Evolutionary conservation across 2,797 vertebrate species (phyloP).

Genomic region (Philypnodon macrostomus): DNA sequence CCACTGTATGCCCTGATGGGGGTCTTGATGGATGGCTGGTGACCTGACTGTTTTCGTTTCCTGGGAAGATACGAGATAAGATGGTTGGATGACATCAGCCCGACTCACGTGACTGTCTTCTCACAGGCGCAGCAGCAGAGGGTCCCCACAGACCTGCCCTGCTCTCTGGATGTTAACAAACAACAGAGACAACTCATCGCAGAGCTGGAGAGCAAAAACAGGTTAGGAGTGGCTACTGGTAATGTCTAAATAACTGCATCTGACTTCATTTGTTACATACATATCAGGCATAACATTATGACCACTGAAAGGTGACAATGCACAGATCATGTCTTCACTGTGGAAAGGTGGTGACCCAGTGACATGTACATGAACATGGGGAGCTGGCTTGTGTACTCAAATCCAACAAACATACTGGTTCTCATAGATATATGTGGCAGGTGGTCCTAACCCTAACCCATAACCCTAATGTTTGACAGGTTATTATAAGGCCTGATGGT

Average conservation of each 20-base stretch:
- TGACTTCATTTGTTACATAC: too few relatives aligned
- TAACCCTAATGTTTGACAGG: too few relatives aligned
- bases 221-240: slow-evolving; percentile 77
- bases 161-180: slow-evolving; percentile 95
- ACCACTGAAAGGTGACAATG: too few relatives aligned
- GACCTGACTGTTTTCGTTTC: slow-evolving; percentile 41
- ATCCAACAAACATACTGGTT: too few relatives aligned
- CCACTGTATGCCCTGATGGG: slow-evolving; percentile 28
- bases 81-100: slow-evolving; percentile 52
- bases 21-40: slow-evolving; percentile 42
- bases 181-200: slow-evolving; percentile 97
- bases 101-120: slow-evolving; percentile 49
- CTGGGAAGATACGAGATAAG: slow-evolving; percentile 43
- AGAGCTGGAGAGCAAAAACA: slow-evolving; percentile 98
- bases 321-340: too few relatives aligned
- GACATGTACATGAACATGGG: too few relatives aligned
- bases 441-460: too few relatives aligned
- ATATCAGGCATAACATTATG: too few relatives aligned
- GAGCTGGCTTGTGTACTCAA: too few relatives aligned
- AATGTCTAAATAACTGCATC: slow-evolving; percentile 10
- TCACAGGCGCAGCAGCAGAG: slow-evolving; percentile 86
- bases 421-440: too few relatives aligned
- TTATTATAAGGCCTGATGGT: too few relatives aligned
- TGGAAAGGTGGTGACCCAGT: too few relatives aligned
- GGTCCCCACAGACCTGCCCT: slow-evolving; percentile 87